Evolutionary conservation across 2,888 invertebrate genomes (phyloP).

Genomic region (Alloplasta piceator): DNA sequence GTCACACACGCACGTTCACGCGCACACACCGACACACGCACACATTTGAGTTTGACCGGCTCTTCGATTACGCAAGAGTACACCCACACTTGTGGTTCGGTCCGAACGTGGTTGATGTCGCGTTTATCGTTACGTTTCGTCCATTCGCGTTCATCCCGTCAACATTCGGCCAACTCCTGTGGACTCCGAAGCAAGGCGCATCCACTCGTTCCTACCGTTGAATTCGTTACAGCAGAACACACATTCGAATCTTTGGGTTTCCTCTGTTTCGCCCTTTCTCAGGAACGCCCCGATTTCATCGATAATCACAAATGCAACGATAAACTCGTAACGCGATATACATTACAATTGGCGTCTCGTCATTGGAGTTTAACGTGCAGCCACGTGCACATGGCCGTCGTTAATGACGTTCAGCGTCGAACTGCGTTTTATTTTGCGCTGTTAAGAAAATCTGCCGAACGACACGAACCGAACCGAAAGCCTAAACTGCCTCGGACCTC

Average conservation of each 20-base stretch:
- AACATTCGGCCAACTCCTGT: slow-evolving; percentile 29
- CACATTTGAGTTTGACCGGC: slow-evolving; percentile 10
- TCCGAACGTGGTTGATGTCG: slow-evolving; percentile 31
- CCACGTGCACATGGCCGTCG: slow-evolving; percentile 26
- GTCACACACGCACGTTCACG: slow-evolving; percentile 15
- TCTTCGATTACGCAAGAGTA: slow-evolving; percentile 57
- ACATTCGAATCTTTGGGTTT: not conserved
- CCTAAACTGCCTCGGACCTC: slow-evolving; percentile 35
- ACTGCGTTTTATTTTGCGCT: slow-evolving; percentile 62
- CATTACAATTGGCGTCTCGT: not conserved
- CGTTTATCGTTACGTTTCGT: slow-evolving; percentile 46
- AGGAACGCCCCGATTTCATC: not conserved
- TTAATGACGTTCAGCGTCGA: slow-evolving; percentile 52
- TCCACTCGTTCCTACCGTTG: not conserved
- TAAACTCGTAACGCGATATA: not conserved
- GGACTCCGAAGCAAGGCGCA: slow-evolving; percentile 27
- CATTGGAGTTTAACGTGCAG: not conserved
- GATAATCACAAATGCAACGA: slow-evolving; percentile 2
- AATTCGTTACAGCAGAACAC: not conserved
- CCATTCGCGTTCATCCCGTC: slow-evolving; percentile 53
- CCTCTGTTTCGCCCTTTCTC: slow-evolving; percentile 7
- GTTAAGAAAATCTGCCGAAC: slow-evolving; percentile 24
- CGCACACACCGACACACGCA: not conserved
- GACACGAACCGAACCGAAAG: slow-evolving; percentile 6
- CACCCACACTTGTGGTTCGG: slow-evolving; percentile 60